These are phyloP conservation scores for Rhegmatorhina hoffmannsi DNA, from an alignment of 2,113 vertebrate species.

Conservation along the genomic window DNA sequence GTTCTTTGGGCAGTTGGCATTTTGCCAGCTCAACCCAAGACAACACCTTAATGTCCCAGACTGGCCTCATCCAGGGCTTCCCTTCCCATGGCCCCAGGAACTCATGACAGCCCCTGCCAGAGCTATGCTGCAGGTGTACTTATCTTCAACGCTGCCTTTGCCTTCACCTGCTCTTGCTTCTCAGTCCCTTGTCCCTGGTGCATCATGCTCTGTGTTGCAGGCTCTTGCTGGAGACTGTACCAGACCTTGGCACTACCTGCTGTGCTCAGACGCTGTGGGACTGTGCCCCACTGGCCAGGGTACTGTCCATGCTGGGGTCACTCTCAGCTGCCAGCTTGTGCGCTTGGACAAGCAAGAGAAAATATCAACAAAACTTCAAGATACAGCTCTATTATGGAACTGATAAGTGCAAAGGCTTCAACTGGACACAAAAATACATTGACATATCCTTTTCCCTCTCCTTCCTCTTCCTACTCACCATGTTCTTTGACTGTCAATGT, in stretches of 20 bases:
- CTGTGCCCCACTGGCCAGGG: rapidly evolving
- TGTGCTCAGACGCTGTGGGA: neutral
- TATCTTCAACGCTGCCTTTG: neutral
- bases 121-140: neutral
- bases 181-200: neutral
- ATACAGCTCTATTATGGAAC: neutral
- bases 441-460: neutral
- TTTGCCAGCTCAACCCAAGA: no score
- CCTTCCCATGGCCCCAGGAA: rapidly evolving
- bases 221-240: neutral
- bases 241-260: neutral
- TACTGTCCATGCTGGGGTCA: neutral
- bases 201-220: rapidly evolving
- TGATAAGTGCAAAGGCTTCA: neutral
- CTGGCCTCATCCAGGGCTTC: neutral
- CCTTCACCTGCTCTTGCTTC: neutral
- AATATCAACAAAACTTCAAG: neutral
- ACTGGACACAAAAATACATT: neutral
- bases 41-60: neutral
- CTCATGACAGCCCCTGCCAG: neutral
- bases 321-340: neutral
- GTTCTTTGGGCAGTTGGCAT: no score
- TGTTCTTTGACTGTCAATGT: neutral
- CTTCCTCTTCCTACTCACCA: neutral
- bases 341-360: neutral